Conservation (phyloP, 2,888 invertebrate species). For the Pristionchus fissidentatus region DNA sequence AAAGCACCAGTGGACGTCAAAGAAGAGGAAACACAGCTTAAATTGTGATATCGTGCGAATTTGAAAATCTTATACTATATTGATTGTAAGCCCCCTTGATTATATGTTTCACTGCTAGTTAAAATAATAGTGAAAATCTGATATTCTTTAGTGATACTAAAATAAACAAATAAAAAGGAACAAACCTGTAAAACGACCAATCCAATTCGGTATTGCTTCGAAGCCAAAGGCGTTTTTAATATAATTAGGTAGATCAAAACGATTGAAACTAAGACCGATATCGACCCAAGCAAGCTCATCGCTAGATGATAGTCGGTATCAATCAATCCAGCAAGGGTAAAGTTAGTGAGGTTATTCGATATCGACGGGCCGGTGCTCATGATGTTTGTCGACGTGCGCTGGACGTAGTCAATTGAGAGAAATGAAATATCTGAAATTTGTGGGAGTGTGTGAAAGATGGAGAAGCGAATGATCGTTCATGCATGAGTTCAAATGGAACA, state of each 20-base stretch:
- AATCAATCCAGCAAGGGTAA: neutral
- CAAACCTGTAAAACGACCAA: neutral
- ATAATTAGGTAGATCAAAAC: neutral
- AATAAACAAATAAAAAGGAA: neutral
- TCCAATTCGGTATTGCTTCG: neutral
- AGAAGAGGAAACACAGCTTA: neutral
- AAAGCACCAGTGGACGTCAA: constrained; percentile 23
- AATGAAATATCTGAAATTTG: neutral
- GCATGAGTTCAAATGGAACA: no score
- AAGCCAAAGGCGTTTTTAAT: neutral
- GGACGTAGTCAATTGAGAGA: neutral
- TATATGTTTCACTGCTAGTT: neutral
- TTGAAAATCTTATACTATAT: no score
- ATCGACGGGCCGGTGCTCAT: neutral
- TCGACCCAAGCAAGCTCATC: neutral
- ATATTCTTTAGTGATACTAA: no score
- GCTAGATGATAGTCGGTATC: neutral
- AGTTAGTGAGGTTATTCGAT: neutral
- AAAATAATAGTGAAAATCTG: neutral
- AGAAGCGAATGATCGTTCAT: no score
- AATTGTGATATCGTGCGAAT: no score
- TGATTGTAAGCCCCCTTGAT: neutral
- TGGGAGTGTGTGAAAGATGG: neutral
- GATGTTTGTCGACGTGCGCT: neutral
- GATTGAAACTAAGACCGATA: neutral